phyloP scores from a whole-genome alignment of 1,140 invertebrate species.

The Euura saliciscinereae region DNA sequence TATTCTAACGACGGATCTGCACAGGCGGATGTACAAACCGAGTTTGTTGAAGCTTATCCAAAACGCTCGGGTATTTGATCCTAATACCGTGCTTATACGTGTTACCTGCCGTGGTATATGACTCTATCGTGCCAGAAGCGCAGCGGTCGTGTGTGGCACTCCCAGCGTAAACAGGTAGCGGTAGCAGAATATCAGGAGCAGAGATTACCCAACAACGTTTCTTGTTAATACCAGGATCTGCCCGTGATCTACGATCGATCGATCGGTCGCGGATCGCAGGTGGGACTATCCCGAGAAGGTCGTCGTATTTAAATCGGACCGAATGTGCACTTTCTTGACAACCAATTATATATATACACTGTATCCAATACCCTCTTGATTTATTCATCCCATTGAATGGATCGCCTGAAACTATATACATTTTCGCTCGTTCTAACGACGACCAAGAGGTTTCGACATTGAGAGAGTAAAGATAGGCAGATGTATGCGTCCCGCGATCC shows the following conservation, averaged over 20 bases:
- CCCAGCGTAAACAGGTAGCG: slow-evolving; percentile 1
- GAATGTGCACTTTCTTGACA: slow-evolving; percentile 1
- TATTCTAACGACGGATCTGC: too few relatives aligned
- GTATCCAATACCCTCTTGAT: not conserved
- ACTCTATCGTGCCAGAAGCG: not conserved
- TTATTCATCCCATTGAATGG: not conserved
- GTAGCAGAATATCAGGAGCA: not conserved
- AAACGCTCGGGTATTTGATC: too few relatives aligned
- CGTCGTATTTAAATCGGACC: slow-evolving; percentile 12
- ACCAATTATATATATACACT: slow-evolving; percentile 1
- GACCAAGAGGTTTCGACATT: not conserved
- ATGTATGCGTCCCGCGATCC: not conserved
- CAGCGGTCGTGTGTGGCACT: not conserved
- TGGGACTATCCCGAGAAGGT: slow-evolving; percentile 8
- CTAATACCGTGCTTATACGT: too few relatives aligned
- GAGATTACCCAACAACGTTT: slow-evolving; percentile 2
- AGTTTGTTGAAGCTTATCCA: too few relatives aligned
- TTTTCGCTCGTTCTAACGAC: not conserved
- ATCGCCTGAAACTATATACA: not conserved
- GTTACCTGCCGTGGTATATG: not conserved
- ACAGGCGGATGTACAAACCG: too few relatives aligned
- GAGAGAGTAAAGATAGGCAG: not conserved
- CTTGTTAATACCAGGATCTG: slow-evolving; percentile 11
- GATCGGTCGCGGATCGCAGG: not conserved
- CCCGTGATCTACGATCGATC: not conserved